Percentiles rank a stretch among this genome's conserved stretches.
Conservation (phyloP, 1,140 invertebrate genomes). For the Drosophila nikananu region DNA sequence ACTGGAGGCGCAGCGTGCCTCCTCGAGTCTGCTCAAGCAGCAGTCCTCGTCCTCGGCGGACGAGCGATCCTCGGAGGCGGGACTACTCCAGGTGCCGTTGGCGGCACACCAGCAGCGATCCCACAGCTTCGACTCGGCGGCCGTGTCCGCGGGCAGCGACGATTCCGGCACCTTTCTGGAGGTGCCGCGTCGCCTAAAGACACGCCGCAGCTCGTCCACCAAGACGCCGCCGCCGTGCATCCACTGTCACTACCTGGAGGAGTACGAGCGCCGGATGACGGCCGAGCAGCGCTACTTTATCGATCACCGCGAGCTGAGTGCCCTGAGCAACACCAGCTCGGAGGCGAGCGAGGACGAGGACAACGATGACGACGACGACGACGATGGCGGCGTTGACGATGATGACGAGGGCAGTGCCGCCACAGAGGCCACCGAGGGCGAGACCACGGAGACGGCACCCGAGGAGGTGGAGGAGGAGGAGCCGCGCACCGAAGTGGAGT, state of each 20-base stretch:
- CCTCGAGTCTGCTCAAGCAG: slow-evolving; percentile 85
- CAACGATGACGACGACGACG: slow-evolving; percentile 86
- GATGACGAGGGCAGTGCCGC: slow-evolving; percentile 26
- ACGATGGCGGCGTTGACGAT: slow-evolving; percentile 83
- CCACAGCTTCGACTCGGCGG: slow-evolving; percentile 90
- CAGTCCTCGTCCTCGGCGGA: slow-evolving; percentile 82
- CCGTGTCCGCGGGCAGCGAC: slow-evolving; percentile 88
- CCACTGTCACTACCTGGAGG: slow-evolving; percentile 88
- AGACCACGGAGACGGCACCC: slow-evolving; percentile 58
- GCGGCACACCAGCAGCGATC: slow-evolving; percentile 88
- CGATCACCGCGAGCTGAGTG: slow-evolving; percentile 84
- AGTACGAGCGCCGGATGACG: slow-evolving; percentile 87
- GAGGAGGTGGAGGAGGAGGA: slow-evolving; percentile 54
- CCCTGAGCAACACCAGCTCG: slow-evolving; percentile 85
- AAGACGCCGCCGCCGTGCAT: slow-evolving; percentile 88
- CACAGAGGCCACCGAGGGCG: slow-evolving; percentile 56
- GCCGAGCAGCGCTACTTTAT: slow-evolving; percentile 80
- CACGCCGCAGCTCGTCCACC: slow-evolving; percentile 87
- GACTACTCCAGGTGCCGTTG: slow-evolving; percentile 89
- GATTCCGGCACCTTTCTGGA: slow-evolving; percentile 89
- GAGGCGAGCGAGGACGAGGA: slow-evolving; percentile 85
- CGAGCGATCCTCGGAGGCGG: slow-evolving; percentile 82
- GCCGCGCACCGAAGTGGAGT: slow-evolving; percentile 31
- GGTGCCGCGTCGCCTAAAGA: slow-evolving; percentile 88
- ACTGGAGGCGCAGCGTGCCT: slow-evolving; percentile 89